A percentile compares a stretch with the other conserved stretches of the same genome.
phyloP scores from a whole-genome alignment of 2,113 vertebrate genomes.

The Accipiter cooperii region DNA sequence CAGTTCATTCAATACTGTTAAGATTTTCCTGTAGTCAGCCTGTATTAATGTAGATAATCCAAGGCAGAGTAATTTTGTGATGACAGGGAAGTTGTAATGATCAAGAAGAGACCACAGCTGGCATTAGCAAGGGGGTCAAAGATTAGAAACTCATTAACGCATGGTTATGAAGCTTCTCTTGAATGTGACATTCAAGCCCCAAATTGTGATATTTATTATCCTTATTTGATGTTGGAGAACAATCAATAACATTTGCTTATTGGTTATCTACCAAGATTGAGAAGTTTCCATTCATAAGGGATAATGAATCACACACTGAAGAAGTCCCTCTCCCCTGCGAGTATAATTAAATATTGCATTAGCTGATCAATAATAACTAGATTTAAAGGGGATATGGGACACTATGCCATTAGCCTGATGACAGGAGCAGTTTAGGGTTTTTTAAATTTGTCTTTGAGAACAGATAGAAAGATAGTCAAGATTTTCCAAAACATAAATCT shows the following conservation, averaged over 20 bases:
- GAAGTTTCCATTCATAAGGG: conserved; percentile 39
- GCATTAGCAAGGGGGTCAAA: neutral
- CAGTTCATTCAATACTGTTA: neutral
- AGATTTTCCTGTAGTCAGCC: neutral
- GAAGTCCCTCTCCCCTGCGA: neutral
- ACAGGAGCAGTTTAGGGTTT: neutral
- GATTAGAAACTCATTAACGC: conserved; percentile 22
- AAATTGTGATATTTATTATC: conserved; percentile 45
- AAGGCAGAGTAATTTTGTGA: neutral
- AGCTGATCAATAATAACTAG: conserved; percentile 49
- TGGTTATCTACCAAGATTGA: conserved; percentile 16
- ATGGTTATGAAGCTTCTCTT: conserved; percentile 4
- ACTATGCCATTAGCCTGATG: neutral
- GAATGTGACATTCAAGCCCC: neutral
- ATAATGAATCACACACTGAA: conserved; percentile 17
- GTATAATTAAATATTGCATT: conserved; percentile 43
- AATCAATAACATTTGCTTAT: conserved; percentile 41
- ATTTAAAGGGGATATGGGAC: neutral
- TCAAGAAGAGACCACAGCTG: neutral
- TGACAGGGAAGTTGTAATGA: neutral
- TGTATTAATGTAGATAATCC: neutral
- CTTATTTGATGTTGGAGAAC: conserved; percentile 1
- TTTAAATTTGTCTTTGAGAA: neutral
- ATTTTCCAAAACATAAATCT: neutral
- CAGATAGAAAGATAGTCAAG: neutral